Evolutionary conservation across 2,113 vertebrate species (phyloP).

Genomic region (Dunckerocampus dactyliophorus): DNA sequence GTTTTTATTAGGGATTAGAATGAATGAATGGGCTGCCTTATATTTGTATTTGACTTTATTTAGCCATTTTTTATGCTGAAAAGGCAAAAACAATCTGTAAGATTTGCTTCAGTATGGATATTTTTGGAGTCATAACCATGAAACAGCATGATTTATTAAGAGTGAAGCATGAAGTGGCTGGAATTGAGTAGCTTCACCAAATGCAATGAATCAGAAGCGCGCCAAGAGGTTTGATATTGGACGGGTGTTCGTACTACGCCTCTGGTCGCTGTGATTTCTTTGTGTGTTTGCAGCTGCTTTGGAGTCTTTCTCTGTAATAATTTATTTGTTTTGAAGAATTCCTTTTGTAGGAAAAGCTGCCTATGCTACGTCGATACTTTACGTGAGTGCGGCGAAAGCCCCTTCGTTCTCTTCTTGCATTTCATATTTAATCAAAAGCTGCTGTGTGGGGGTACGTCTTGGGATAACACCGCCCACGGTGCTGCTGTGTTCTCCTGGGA

Average conservation of each 20-base stretch:
- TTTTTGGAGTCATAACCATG: too few relatives aligned
- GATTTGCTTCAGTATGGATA: too few relatives aligned
- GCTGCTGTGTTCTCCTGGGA: slow-evolving; percentile 18
- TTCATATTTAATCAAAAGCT: slow-evolving; percentile 28
- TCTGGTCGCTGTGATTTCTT: too few relatives aligned
- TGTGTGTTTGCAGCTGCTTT: too few relatives aligned
- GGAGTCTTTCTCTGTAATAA: background rate
- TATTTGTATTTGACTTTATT: too few relatives aligned
- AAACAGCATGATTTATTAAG: too few relatives aligned
- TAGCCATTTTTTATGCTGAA: too few relatives aligned
- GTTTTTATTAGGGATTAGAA: too few relatives aligned
- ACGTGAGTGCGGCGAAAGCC: background rate
- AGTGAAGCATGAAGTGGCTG: background rate
- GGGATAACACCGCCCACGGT: slow-evolving; percentile 28
- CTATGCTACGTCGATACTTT: slow-evolving; percentile 1
- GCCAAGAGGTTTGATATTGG: background rate
- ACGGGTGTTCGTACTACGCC: background rate
- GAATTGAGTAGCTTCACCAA: background rate
- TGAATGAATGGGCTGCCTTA: too few relatives aligned
- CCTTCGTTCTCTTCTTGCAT: slow-evolving; percentile 11
- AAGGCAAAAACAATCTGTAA: too few relatives aligned
- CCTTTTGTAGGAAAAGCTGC: background rate
- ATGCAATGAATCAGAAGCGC: background rate
- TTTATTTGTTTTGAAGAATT: slow-evolving; percentile 6
- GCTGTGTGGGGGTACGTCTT: slow-evolving; percentile 20